A percentile compares a stretch with the other conserved stretches of the same genome.
phyloP scores from a whole-genome alignment of 2,113 vertebrate genomes.

The Pseudorectes ferrugineus region DNA sequence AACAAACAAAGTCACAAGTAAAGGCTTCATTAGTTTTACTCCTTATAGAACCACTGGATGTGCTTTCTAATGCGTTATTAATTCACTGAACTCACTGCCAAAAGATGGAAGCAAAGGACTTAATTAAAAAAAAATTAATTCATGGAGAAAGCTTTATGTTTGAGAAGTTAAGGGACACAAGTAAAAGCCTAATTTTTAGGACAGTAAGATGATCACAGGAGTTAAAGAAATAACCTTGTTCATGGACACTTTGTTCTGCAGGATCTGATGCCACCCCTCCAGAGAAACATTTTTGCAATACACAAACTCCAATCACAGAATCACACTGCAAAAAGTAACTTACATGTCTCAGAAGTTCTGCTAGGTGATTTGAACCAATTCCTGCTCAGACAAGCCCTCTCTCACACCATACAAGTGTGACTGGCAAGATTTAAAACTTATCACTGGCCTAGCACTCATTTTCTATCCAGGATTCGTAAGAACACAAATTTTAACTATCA shows the following conservation, averaged over 20 bases:
- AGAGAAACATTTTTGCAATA: neutral
- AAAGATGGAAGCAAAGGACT: neutral
- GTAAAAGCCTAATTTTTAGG: neutral
- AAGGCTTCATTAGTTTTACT: constrained; percentile 31
- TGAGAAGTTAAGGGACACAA: neutral
- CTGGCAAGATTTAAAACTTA: neutral
- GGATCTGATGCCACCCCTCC: neutral
- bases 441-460: neutral
- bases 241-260: neutral
- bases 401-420: neutral
- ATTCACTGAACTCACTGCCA: neutral
- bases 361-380: neutral
- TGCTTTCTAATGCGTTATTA: neutral
- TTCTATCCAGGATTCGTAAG: neutral
- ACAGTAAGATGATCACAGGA: neutral
- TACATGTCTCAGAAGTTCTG: neutral
- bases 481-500: neutral
- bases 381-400: neutral
- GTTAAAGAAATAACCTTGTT: neutral
- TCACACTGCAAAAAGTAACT: neutral
- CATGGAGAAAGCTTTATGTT: neutral
- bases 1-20: constrained; percentile 8
- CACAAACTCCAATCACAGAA: neutral
- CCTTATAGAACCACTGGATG: neutral
- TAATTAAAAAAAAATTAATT: neutral